Evolutionary conservation across 2,113 vertebrate genomes (phyloP).

Genomic region (Phylloscopus whistleri): DNA sequence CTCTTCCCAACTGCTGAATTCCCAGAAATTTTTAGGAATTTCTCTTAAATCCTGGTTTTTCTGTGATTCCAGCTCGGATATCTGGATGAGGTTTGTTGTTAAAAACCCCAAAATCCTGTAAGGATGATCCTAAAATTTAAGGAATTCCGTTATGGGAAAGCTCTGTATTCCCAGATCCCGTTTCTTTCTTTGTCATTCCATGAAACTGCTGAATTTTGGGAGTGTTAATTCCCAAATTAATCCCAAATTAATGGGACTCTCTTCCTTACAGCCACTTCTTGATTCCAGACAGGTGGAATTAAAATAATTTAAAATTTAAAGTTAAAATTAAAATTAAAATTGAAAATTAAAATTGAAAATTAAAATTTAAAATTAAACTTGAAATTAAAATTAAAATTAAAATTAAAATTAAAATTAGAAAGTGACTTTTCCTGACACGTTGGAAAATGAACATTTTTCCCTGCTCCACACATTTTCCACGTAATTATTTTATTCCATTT

Average conservation of each 20-base stretch:
- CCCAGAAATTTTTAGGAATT: not conserved
- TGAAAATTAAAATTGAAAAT: not conserved
- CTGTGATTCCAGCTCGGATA: not conserved
- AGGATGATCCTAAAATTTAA: not conserved
- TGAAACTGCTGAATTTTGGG: not conserved
- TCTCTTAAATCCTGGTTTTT: not conserved
- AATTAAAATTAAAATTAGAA: not conserved
- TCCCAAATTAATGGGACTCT: not conserved
- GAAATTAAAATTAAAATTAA: not conserved
- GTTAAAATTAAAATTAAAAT: not conserved
- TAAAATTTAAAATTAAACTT: not conserved
- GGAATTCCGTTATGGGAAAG: not conserved
- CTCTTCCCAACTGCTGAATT: not conserved
- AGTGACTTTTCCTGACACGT: not conserved
- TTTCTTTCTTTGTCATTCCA: not conserved
- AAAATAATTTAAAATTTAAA: not conserved
- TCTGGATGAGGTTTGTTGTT: not conserved
- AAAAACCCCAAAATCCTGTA: not conserved
- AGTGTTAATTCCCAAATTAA: accelerated
- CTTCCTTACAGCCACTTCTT: accelerated
- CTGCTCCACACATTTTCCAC: not conserved
- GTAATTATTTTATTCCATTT: accelerated
- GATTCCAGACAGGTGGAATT: not conserved
- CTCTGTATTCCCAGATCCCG: not conserved
- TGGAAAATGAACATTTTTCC: accelerated